Evolutionary conservation across 2,113 vertebrate species (phyloP), one percentile per base, ranked within the genome.

Genomic region (Ceyx margarethae): DNA sequence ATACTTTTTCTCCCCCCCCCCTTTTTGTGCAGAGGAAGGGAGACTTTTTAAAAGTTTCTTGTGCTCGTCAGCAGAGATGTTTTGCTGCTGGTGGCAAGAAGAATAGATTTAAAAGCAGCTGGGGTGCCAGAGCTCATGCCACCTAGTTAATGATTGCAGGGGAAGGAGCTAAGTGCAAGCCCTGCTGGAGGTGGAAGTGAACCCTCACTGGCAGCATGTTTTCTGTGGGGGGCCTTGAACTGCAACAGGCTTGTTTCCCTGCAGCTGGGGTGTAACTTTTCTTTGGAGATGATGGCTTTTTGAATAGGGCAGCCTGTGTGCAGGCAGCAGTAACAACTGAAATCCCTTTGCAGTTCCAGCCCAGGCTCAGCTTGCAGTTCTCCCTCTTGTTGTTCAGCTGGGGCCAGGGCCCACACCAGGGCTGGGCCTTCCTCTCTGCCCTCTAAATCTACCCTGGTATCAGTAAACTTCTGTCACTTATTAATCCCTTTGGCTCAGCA

Each of bases 101-200:
- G 69, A 65, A 35, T n/a, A 37, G 33, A 68, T 94, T 92, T 94
- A 56, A 78, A 83, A 64, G 60, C 50, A 77, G 54, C 12, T 37
- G 76, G 65, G 69, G 81, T 82, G 87, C 48, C 77, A 76, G 40
- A 68, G 46, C 61, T 87, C 40, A 72, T 64, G 64, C 74, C 4
- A 2, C 68, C 56, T 90, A 20, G 90, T 95, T 95, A 96, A 96
- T 96, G 86, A 94, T 94, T 91, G 71, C 78, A 84, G 85, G 56
- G 40, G 46, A 56, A 23, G 58, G 91, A 89, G 40, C 90, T 53
- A 66, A 93, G 91, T 72, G 20, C 90, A 91, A 69, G 82, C 35
- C 45, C 35, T 56, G 4, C 43, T 72, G 73, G 82, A 83, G 85
- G 71, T 4, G 3, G 66, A 51, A 40, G 75, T 76, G 72, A 68